Base-by-base conservation (phyloP, 2,113 vertebrate species). In the Circaetus gallicus region DNA sequence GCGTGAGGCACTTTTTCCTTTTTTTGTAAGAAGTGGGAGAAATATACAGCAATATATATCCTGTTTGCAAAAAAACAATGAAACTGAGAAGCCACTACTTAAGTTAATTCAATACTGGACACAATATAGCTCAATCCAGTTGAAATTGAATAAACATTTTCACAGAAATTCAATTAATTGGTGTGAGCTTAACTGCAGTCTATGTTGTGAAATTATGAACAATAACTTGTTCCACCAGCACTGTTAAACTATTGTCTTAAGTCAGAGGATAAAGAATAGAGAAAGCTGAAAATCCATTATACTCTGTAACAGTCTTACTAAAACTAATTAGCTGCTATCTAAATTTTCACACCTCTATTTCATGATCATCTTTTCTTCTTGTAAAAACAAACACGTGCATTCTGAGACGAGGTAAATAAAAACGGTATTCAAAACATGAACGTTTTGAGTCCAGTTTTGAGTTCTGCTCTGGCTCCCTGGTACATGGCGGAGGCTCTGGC, bases 271-370 rank as follows among this genome's bases (percentile, higher is more conserved):
- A 95, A 97, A 98, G 96, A 96, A 97, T 31, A 97, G 87, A 95
- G 90, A 97, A 98, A 93, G 77, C 91, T 96, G 88, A 97, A 98
- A 98, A 98, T 97, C 96, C 92, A 98, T 98, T 98, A 98, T 86
- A 71, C 76, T 95, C 34, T 95, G 91, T 92, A 98, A 97, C 90
- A 97, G 87, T 97, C 92, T 96, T 96, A 98, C 92, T 98, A 93
- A 93, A 97, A 97, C 96, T 98, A 98, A 98, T 98, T 98, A 98
- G 95, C 97, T 98, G 97, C 91, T 98, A 97, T 97, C 93, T 98
- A 97, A 97, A 98, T 98, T 97, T 98, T 98, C 98, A 98, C 97
- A 98, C 97, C 90, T 98, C 92, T 95, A 71, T 97, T 98, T 98
- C 82, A 93, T 96, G 65, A 97, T 96, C 82, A 96, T 97, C 88